Percentiles rank a stretch among this genome's conserved stretches.
phyloP scores from a whole-genome alignment of 2,113 vertebrate genomes.

The Scartelaos histophorus region DNA sequence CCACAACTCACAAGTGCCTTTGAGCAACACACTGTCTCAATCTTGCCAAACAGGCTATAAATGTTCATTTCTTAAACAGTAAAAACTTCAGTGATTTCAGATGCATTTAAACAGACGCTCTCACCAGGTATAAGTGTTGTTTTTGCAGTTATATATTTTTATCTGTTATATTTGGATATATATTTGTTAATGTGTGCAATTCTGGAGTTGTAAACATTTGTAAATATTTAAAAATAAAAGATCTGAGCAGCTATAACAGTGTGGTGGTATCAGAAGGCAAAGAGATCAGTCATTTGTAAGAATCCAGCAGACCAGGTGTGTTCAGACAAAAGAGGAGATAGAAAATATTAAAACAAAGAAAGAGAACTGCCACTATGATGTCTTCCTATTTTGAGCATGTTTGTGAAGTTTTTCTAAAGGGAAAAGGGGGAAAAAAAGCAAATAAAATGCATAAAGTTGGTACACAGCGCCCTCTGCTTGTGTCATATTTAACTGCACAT shows the following conservation, averaged over 20 bases:
- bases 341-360: neutral
- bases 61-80: neutral
- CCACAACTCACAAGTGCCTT: neutral
- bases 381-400: neutral
- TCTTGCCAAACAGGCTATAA: neutral
- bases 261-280: neutral
- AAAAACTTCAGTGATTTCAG: neutral
- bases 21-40: neutral
- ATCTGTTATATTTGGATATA: neutral
- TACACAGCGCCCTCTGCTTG: neutral
- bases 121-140: neutral
- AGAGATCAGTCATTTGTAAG: neutral
- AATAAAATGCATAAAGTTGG: neutral
- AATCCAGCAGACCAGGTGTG: no score
- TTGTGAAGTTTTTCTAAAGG: neutral
- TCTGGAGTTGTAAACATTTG: neutral
- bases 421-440: neutral
- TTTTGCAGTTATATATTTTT: neutral
- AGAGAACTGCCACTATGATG: neutral
- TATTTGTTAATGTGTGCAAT: neutral
- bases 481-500: neutral
- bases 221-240: neutral
- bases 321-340: no score
- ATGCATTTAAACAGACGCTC: neutral
- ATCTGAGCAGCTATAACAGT: neutral